These are phyloP conservation scores for Ataeniobius toweri DNA, from an alignment of 2,797 vertebrate species.

Conservation along the genomic window DNA sequence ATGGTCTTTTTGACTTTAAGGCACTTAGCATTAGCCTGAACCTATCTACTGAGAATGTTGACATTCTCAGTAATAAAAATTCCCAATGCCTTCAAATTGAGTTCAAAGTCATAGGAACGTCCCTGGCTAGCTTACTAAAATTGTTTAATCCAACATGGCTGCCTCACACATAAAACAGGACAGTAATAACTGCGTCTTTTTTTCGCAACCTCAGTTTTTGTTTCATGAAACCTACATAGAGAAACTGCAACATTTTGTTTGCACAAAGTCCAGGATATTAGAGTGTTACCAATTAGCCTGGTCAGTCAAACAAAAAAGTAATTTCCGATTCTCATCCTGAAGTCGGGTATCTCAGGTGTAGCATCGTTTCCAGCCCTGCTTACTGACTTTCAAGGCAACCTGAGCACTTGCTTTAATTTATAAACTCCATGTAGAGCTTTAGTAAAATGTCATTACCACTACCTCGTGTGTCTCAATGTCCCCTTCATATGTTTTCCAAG, in stretches of 20 bases:
- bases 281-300: neutral
- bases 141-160: neutral
- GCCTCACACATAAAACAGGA: neutral
- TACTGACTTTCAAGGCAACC: neutral
- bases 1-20: neutral
- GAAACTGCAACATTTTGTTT: neutral
- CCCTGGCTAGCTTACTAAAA: neutral
- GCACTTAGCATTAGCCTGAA: neutral
- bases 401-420: neutral
- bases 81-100: neutral
- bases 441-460: neutral
- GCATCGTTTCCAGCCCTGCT: neutral
- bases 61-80: too few relatives aligned
- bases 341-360: neutral
- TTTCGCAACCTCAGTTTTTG: neutral
- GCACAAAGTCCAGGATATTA: neutral
- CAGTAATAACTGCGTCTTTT: neutral
- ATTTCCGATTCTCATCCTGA: neutral
- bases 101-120: neutral
- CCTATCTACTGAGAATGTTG: neutral
- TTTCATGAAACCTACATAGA: neutral
- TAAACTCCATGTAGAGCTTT: neutral
- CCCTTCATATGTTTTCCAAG: neutral
- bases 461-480: neutral
- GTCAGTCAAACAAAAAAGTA: neutral